A percentile compares a stretch with the other conserved stretches of the same genome.
Evolutionary conservation across 2,888 invertebrate species (phyloP).

Genomic region (Ctenicera cuprea): DNA sequence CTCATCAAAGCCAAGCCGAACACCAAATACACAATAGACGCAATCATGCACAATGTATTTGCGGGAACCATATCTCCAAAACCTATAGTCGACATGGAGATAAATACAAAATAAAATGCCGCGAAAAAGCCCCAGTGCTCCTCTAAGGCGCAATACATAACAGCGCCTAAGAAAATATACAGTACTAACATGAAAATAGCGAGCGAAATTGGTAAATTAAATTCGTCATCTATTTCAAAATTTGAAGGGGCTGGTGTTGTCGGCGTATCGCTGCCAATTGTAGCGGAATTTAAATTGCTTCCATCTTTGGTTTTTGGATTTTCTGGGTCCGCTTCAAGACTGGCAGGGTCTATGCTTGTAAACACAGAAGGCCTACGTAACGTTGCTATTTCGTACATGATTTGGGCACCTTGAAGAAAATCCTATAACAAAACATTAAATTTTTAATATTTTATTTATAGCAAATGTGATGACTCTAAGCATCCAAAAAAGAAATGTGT

Average conservation of each 20-base stretch:
- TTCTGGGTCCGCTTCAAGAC: conserved; percentile 62
- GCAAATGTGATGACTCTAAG: too few species aligned
- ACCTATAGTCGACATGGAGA: conserved; percentile 98
- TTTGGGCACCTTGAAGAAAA: conserved; percentile 88
- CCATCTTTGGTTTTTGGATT: conserved; percentile 55
- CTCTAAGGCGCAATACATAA: conserved; percentile 86
- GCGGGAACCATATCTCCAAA: conserved; percentile 94
- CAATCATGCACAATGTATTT: conserved; percentile 88
- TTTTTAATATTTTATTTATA: not conserved
- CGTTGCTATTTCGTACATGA: conserved; percentile 87
- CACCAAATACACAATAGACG: conserved; percentile 93
- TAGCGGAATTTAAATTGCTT: conserved; percentile 52
- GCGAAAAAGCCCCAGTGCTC: conserved; percentile 92
- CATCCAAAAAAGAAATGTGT: too few species aligned
- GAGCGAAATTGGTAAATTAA: conserved; percentile 94
- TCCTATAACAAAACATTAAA: conserved; percentile 78
- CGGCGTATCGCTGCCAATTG: conserved; percentile 76
- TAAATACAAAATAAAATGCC: conserved; percentile 97
- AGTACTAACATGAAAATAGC: conserved; percentile 88
- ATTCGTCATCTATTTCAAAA: conserved; percentile 92
- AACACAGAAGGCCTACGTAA: conserved; percentile 83
- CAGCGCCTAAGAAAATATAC: conserved; percentile 92
- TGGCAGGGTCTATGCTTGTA: conserved; percentile 61
- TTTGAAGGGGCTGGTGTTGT: conserved; percentile 86
- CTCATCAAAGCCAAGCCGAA: conserved; percentile 96